These are phyloP conservation scores for Petaurus breviceps DNA, from an alignment of 2,113 vertebrate species.

Conservation along the genomic window DNA sequence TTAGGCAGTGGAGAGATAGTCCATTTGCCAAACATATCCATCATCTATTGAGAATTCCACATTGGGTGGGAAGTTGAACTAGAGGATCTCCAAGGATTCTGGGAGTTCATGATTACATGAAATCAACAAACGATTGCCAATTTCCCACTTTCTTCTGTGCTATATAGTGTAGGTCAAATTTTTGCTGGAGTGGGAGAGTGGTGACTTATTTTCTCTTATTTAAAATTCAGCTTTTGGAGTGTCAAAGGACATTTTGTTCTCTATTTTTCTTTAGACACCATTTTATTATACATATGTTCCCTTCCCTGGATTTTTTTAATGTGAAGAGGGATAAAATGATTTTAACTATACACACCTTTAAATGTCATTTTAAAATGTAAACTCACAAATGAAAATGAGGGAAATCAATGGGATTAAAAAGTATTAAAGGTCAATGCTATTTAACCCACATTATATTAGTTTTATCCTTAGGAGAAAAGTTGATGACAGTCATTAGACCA, in stretches of 20 bases:
- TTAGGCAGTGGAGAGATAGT: background rate
- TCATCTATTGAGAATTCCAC: background rate
- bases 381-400: constrained; percentile 69
- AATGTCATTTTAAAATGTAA: constrained; percentile 72
- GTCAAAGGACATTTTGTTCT: background rate
- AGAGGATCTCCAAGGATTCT: background rate
- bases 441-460: constrained; percentile 78
- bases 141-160: background rate
- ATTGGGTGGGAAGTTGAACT: background rate
- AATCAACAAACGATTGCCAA: background rate
- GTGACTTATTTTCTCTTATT: background rate
- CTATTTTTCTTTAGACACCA: background rate
- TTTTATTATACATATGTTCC: constrained; percentile 35
- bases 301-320: background rate
- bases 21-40: background rate
- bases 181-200: background rate
- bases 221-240: constrained; percentile 34
- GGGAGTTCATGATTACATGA: background rate
- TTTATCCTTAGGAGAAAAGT: constrained; percentile 74
- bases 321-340: constrained; percentile 62
- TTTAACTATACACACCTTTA: constrained; percentile 64
- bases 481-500: constrained; percentile 79
- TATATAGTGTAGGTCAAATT: background rate
- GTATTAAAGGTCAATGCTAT: constrained; percentile 80
- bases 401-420: constrained; percentile 78